phyloP scores from a whole-genome alignment of 2,888 invertebrate genomes.

The Herminia tarsipennalis region DNA sequence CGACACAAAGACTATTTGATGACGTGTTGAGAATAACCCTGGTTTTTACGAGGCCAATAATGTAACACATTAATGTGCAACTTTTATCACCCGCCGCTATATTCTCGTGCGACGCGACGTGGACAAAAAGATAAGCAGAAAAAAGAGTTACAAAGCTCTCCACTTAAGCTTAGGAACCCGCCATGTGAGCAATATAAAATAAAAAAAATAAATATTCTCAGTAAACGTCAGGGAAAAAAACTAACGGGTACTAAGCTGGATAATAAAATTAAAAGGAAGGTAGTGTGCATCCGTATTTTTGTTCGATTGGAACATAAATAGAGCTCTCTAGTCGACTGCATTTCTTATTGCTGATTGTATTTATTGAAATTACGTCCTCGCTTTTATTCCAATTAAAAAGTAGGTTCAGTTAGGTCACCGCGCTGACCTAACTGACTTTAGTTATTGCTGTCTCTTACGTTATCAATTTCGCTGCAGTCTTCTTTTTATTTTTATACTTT shows the following conservation, averaged over 20 bases:
- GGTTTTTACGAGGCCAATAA: constrained; percentile 35
- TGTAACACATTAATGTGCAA: constrained; percentile 36
- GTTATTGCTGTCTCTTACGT: too few relatives aligned
- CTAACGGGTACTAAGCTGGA: background rate
- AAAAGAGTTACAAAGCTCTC: constrained; percentile 8
- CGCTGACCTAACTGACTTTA: too few relatives aligned
- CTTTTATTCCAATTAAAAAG: too few relatives aligned
- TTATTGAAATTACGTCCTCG: too few relatives aligned
- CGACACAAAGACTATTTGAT: constrained; percentile 16
- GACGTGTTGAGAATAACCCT: constrained; percentile 30
- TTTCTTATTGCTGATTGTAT: too few relatives aligned
- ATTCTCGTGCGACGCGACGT: background rate
- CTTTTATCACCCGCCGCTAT: constrained; percentile 28
- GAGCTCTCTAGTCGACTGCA: too few relatives aligned
- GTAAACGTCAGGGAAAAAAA: background rate
- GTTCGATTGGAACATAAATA: too few relatives aligned
- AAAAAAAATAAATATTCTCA: constrained; percentile 1
- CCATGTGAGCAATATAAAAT: background rate
- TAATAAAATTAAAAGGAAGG: background rate
- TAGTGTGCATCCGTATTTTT: too few relatives aligned
- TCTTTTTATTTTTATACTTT: too few relatives aligned
- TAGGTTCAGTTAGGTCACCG: too few relatives aligned
- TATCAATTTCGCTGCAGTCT: too few relatives aligned
- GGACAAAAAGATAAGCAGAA: constrained; percentile 19
- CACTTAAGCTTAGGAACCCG: constrained; percentile 10